These are phyloP conservation scores for Halictus rubicundus DNA, from an alignment of 1,140 invertebrate species.

Conservation along the genomic window DNA sequence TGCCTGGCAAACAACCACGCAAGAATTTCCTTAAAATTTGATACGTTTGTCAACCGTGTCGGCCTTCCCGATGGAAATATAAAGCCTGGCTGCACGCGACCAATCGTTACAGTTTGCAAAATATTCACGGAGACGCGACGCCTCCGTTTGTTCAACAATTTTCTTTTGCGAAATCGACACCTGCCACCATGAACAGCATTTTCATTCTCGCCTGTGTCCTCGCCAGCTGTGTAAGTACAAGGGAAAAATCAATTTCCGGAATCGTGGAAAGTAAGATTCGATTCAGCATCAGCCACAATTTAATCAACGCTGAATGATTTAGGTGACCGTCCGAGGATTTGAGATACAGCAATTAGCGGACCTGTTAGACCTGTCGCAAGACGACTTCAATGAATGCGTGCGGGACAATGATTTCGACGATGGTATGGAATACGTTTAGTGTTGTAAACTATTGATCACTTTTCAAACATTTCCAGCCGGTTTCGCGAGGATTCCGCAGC, in stretches of 20 bases:
- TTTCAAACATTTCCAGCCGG: background rate
- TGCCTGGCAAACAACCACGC: background rate
- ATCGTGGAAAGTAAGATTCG: too few relatives aligned
- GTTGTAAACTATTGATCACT: too few relatives aligned
- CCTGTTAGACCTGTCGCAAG: background rate
- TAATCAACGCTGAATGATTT: background rate
- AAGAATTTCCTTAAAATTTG: background rate
- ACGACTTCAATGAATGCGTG: background rate
- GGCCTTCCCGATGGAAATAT: slow-evolving; percentile 7
- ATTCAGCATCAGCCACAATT: background rate
- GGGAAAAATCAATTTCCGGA: too few relatives aligned
- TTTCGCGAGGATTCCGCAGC: background rate
- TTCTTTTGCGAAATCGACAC: background rate
- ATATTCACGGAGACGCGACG: background rate
- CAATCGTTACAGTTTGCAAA: background rate
- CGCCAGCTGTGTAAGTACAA: background rate
- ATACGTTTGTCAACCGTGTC: background rate
- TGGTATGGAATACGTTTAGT: background rate
- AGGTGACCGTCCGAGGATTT: background rate
- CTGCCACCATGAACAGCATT: background rate
- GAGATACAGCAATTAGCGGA: background rate
- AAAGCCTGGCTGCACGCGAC: background rate
- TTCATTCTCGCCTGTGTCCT: background rate
- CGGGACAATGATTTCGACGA: background rate
- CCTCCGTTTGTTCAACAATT: background rate